A percentile compares a stretch with the other conserved stretches of the same genome.
These are phyloP conservation scores for Pseudomyrmex cubaensis DNA, from an alignment of 1,140 invertebrate species.

Conservation along the genomic window DNA sequence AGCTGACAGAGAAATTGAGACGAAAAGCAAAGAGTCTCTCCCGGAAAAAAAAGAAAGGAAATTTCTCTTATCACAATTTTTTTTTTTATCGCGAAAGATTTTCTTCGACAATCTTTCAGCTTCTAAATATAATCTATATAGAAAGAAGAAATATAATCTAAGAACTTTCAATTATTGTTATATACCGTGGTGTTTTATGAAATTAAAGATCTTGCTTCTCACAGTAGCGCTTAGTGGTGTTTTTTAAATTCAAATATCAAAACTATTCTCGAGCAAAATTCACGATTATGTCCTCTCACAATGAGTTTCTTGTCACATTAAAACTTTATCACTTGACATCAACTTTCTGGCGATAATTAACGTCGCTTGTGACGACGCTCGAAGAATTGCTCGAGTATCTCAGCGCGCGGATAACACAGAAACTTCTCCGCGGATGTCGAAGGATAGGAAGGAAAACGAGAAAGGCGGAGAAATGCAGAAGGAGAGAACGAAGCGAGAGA, in stretches of 20 bases:
- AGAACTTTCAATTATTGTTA: too few relatives aligned
- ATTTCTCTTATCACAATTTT: too few relatives aligned
- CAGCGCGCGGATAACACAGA: background rate
- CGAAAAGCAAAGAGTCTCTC: slow-evolving; percentile 14
- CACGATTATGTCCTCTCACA: background rate
- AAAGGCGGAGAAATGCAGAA: slow-evolving; percentile 5
- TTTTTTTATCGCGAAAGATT: slow-evolving; percentile 5
- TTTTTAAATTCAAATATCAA: background rate
- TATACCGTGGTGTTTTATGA: too few relatives aligned
- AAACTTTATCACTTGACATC: background rate
- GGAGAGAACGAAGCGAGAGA: slow-evolving; percentile 12
- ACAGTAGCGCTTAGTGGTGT: too few relatives aligned
- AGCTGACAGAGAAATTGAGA: slow-evolving; percentile 44
- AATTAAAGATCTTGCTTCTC: too few relatives aligned
- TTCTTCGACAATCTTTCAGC: background rate
- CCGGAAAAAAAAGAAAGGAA: background rate
- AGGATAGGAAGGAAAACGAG: slow-evolving; percentile 9
- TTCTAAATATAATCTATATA: too few relatives aligned
- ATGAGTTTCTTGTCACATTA: background rate
- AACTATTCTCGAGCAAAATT: background rate
- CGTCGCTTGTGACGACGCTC: background rate
- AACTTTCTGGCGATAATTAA: slow-evolving; percentile 22
- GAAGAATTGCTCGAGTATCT: background rate
- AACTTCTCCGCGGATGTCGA: slow-evolving; percentile 6
- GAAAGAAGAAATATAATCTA: background rate